These are phyloP conservation scores for Ameiurus melas DNA, from an alignment of 2,113 vertebrate species.

Conservation along the genomic window DNA sequence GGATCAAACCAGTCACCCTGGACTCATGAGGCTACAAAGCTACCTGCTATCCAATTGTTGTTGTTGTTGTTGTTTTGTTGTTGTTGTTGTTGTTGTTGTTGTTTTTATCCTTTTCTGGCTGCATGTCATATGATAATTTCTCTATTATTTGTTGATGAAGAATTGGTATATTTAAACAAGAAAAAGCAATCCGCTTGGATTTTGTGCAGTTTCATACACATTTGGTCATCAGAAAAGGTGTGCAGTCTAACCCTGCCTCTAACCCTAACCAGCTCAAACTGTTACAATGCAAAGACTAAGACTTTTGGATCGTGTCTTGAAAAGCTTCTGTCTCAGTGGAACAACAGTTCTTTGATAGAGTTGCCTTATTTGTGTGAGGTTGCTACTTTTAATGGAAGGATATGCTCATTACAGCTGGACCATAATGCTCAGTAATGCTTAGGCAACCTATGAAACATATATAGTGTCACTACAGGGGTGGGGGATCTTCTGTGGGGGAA, in stretches of 20 bases:
- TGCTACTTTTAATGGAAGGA: background rate
- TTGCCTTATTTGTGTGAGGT: background rate
- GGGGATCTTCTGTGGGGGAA: background rate
- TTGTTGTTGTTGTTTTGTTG: too few relatives aligned
- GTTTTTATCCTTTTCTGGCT: too few relatives aligned
- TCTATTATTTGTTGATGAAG: too few relatives aligned
- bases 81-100: too few relatives aligned
- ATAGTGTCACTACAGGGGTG: background rate
- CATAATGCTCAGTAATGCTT: background rate
- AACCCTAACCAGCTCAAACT: too few relatives aligned
- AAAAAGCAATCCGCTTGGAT: too few relatives aligned
- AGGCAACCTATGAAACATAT: background rate
- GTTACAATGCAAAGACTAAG: background rate
- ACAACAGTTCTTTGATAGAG: background rate
- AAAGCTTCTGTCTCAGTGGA: background rate
- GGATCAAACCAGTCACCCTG: too few relatives aligned
- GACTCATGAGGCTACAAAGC: too few relatives aligned
- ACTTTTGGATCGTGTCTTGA: background rate
- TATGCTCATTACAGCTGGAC: background rate
- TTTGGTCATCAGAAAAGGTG: background rate
- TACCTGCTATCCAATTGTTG: too few relatives aligned
- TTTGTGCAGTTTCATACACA: background rate
- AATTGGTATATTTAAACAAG: too few relatives aligned
- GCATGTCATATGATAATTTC: too few relatives aligned
- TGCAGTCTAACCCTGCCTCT: too few relatives aligned